phyloP scores from a whole-genome alignment of 1,140 invertebrate genomes.

The Camponotus pennsylvanicus region DNA sequence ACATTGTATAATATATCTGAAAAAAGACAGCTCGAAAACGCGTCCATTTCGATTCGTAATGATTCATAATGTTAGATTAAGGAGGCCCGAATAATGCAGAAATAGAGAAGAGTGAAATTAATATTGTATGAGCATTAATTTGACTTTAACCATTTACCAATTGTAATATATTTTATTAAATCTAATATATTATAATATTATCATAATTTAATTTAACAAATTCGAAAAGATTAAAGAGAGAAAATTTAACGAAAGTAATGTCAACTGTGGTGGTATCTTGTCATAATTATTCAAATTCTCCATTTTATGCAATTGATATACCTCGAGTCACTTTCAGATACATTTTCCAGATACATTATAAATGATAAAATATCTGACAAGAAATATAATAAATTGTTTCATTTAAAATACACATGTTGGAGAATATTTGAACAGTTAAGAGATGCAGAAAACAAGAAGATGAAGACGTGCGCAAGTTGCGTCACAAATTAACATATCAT shows the following conservation, averaged over 20 bases:
- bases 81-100: not conserved
- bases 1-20: constrained; percentile 24
- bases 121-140: not conserved
- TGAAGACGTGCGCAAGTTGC: not conserved
- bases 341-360: not conserved
- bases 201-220: not conserved
- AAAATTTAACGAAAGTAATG: not conserved
- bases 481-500: constrained; percentile 53
- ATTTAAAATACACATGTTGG: not conserved
- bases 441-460: not conserved
- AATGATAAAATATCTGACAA: constrained; percentile 16
- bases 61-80: constrained; percentile 10
- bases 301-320: not conserved
- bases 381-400: not conserved
- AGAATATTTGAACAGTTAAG: constrained; percentile 5
- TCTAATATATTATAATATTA: not conserved
- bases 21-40: not conserved
- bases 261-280: not conserved
- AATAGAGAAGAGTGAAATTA: not conserved
- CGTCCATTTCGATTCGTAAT: constrained; percentile 2
- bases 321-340: too few relatives aligned
- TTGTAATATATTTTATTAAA: not conserved
- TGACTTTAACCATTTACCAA: not conserved
- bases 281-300: not conserved
- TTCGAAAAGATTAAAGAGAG: not conserved